Evolutionary conservation across 2,797 vertebrate species (phyloP), one percentile per base, ranked within the genome.

Genomic region (Fratercula arctica): DNA sequence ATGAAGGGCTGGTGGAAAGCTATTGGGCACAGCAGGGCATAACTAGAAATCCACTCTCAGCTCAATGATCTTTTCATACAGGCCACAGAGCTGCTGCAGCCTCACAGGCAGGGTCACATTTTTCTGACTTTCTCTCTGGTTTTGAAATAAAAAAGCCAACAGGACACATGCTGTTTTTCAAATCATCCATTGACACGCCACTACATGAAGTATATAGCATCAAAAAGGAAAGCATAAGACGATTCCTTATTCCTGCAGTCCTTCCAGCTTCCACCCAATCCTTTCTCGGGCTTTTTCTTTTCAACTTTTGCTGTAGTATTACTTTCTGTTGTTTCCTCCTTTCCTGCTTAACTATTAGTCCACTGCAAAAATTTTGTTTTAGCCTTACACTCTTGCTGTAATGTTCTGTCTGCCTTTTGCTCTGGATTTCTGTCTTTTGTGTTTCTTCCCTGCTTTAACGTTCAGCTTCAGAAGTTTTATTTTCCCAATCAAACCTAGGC

Each of bases 11-110:
- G 29, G 56, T 63, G 56, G 70, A 90, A 95, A 89, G 54, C 78
- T 82, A 56, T 56, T 85, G 61, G 45, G 45, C 94, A 95, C 94
- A 97, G 90, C 89, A 90, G 84, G 93, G 29, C 24, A 29, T 57
- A 90, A 95, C 1, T 1, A 94, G 59, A 92, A 91, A 94, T 54
- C 92, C 68, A 25, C 79, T 93, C 59, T 85, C 82, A 66, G 67
- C 45, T 64, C 3, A 0, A 37, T 61, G 50, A 74, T 90, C 60
- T 91, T 80, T 43, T 79, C 57, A 76, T 9, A 70, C 63, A 45
- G 77, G 51, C 50, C 81, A 89, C 35, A 45, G 67, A 61, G 75
- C 39, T 90, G 86, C 90, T 85, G 72, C 67, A 93, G 6, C 74
- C 57, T 76, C 74, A 20, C 57, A 79, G 69, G 29, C n/a, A 54